A percentile compares a stretch with the other conserved stretches of the same genome.
phyloP scores from a whole-genome alignment of 2,888 invertebrate genomes.

The Epistrophe grossulariae region DNA sequence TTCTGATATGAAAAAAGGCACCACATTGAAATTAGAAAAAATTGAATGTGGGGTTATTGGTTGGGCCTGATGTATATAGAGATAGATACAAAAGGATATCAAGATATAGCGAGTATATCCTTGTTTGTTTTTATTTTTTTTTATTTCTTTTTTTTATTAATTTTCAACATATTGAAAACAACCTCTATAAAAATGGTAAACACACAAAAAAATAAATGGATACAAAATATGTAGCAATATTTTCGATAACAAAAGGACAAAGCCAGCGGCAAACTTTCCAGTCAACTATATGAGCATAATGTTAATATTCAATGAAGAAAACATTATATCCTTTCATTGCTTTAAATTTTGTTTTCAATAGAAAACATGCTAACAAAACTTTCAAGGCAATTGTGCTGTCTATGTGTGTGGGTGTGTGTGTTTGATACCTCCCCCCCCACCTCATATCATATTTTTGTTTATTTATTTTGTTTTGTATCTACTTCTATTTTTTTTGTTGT shows the following conservation, averaged over 20 bases:
- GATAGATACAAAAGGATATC: slow-evolving; percentile 26
- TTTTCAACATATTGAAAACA: slow-evolving; percentile 50
- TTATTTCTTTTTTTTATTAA: too few species aligned
- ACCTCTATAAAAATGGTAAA: slow-evolving; percentile 3
- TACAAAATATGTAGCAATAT: slow-evolving; percentile 11
- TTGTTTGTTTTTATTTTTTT: slow-evolving; percentile 24
- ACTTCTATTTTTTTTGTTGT: slow-evolving; percentile 22
- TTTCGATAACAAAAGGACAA: slow-evolving; percentile 47
- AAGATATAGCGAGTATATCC: slow-evolving; percentile 41
- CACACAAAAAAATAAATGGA: slow-evolving; percentile 16
- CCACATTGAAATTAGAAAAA: slow-evolving; percentile 25
- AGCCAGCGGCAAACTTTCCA: slow-evolving; percentile 56
- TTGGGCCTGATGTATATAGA: not conserved
- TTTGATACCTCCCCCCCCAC: not conserved
- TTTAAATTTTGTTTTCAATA: slow-evolving; percentile 31
- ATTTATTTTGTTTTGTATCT: slow-evolving; percentile 3
- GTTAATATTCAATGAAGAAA: slow-evolving; percentile 74
- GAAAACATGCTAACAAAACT: slow-evolving; percentile 47
- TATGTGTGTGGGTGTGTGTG: not conserved
- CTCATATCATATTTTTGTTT: slow-evolving; percentile 36
- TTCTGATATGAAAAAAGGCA: slow-evolving; percentile 1
- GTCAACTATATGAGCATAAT: slow-evolving; percentile 40
- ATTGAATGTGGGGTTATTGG: slow-evolving; percentile 15
- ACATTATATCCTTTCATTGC: slow-evolving; percentile 71
- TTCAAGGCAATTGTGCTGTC: slow-evolving; percentile 55